Evolutionary conservation across 2,888 invertebrate genomes (phyloP), one percentile per base, ranked within the genome.

Genomic region (Plebejus melissa): DNA sequence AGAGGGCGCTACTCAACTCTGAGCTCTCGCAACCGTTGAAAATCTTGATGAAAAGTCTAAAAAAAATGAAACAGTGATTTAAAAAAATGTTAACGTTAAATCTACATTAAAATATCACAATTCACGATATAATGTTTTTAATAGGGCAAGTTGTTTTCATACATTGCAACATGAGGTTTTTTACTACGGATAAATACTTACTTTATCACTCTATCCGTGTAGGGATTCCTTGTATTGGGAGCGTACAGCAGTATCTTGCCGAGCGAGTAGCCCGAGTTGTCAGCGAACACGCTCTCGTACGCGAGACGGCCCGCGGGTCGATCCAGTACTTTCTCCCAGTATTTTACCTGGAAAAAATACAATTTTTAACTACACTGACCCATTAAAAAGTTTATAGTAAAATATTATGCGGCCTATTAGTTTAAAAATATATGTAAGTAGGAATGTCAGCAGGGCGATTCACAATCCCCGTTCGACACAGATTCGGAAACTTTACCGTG

Each of bases 271-370:
- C 94, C 94, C 0, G 95, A 95, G 1, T 94, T 91, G 0, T 94
- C 94, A 3, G 94, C 95, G 83, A 98, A 98, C 83, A 98, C 98
- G 76, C 95, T 94, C 82, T 97, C 96, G 82, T 98, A 95, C 0
- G 98, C 98, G 82, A 96, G 95, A 78, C 97, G 95, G 0, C 98
- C 98, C 0, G 96, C 95, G 0, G 96, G 95, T 78, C 97, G 97
- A 75, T 98, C 98, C 36, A 98, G 87, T 79, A 98, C 95, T 82
- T 96, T 96, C 85, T 98, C 98, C 95, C 98, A 96, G 83, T 98
- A 98, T 82, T 96, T 96, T 36, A 98, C 94, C 90, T 97, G 95
- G 79, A 95, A 76, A 69, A 74, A 38, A 69, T 28, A 41, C 16
- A 50, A 57, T 13, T 41, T 41, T 7, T 6, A 38, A 38, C 5